A percentile compares a stretch with the other conserved stretches of the same genome.
These are phyloP conservation scores for Danio rerio DNA, from an alignment of 2,113 vertebrate species.

Conservation along the genomic window DNA sequence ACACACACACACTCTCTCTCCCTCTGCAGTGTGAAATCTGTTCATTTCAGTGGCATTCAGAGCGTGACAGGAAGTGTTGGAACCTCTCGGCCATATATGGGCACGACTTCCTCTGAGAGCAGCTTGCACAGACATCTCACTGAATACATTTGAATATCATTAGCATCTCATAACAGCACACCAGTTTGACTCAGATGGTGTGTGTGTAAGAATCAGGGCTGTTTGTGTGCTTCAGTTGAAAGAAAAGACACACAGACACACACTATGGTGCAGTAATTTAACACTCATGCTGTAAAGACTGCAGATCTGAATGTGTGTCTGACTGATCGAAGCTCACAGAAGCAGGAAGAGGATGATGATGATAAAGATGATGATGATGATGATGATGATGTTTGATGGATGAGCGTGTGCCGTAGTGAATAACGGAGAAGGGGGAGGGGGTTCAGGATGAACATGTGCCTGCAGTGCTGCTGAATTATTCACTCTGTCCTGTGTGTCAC, in stretches of 20 bases:
- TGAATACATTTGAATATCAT: slow-evolving; percentile 67
- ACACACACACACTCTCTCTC: slow-evolving; percentile 34
- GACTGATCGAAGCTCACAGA: slow-evolving; percentile 42
- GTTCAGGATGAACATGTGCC: slow-evolving; percentile 18
- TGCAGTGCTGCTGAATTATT: slow-evolving; percentile 72
- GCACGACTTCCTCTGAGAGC: slow-evolving; percentile 40
- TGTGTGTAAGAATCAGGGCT: slow-evolving; percentile 56
- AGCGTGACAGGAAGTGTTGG: slow-evolving; percentile 40
- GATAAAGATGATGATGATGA: neutral
- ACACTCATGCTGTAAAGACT: slow-evolving; percentile 47
- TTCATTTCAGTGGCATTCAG: slow-evolving; percentile 19
- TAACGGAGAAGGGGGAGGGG: neutral
- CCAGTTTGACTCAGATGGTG: slow-evolving; percentile 67
- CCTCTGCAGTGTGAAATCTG: neutral
- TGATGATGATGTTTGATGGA: slow-evolving; percentile 20
- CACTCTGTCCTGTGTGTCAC: slow-evolving; percentile 63
- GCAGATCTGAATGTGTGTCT: slow-evolving; percentile 52
- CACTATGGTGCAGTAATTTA: slow-evolving; percentile 9
- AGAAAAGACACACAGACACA: neutral
- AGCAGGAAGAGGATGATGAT: neutral
- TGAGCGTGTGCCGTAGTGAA: neutral
- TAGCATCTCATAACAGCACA: slow-evolving; percentile 69
- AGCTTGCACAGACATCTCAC: slow-evolving; percentile 56
- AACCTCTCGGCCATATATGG: slow-evolving; percentile 30
- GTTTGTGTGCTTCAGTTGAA: neutral